Conservation (phyloP, 2,888 invertebrate species). For the Ramazzottius varieornatus region DNA sequence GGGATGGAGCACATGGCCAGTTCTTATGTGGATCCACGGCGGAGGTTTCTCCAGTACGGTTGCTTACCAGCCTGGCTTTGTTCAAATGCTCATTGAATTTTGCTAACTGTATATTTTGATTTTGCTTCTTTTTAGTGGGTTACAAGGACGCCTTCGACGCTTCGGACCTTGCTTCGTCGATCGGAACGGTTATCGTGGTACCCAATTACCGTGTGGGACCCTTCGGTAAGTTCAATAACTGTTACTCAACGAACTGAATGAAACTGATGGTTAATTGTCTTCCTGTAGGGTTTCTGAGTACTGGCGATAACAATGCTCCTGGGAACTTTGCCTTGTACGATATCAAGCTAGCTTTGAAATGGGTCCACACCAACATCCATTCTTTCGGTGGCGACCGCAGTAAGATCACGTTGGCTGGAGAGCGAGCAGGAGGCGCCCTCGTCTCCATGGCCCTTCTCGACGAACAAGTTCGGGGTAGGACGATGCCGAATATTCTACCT, state of each 20-base stretch:
- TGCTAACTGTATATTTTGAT: too few species aligned
- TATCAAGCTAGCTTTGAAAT: not conserved
- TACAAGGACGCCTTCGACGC: not conserved
- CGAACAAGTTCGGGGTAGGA: not conserved
- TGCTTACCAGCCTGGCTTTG: not conserved
- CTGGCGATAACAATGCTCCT: not conserved
- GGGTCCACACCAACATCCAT: not conserved
- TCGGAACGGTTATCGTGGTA: not conserved
- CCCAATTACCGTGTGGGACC: conserved; percentile 1
- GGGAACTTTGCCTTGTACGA: not conserved
- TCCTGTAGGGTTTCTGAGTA: not conserved
- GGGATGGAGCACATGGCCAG: not conserved
- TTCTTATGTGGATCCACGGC: not conserved
- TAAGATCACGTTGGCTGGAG: not conserved
- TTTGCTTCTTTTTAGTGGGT: not conserved
- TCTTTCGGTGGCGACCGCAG: not conserved
- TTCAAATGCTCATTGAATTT: too few species aligned
- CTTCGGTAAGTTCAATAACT: not conserved
- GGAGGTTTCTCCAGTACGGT: not conserved
- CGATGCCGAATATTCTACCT: not conserved
- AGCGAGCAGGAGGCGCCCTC: not conserved
- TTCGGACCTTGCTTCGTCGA: not conserved
- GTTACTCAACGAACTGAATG: too few species aligned
- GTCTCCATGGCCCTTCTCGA: not conserved
- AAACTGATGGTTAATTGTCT: too few species aligned